A percentile compares a stretch with the other conserved stretches of the same genome.
Evolutionary conservation across 2,888 invertebrate genomes (phyloP).

Genomic region (Clostera curtula): DNA sequence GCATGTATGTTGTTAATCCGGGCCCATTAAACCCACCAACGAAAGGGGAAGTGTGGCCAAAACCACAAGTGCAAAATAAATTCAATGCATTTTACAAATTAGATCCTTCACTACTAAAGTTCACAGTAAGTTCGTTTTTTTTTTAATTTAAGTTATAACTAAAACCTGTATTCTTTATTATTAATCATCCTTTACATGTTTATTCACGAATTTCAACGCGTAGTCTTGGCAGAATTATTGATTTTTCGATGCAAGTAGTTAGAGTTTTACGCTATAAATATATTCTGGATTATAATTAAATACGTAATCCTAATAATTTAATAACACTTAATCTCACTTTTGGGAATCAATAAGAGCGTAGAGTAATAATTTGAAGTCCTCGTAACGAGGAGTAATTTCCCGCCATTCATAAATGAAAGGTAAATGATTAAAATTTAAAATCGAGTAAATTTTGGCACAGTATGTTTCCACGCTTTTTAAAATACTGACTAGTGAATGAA

Average conservation of each 20-base stretch:
- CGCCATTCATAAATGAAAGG: too few relatives aligned
- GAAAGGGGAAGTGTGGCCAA: slow-evolving; percentile 81
- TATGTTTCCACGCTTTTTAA: too few relatives aligned
- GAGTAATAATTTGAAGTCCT: too few relatives aligned
- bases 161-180: not conserved
- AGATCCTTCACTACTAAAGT: slow-evolving; percentile 60
- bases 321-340: not conserved
- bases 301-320: not conserved
- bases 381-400: too few relatives aligned
- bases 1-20: slow-evolving; percentile 24
- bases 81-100: slow-evolving; percentile 56
- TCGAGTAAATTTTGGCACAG: too few relatives aligned
- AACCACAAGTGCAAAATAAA: slow-evolving; percentile 71
- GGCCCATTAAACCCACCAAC: slow-evolving; percentile 30
- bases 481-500: too few relatives aligned
- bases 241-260: slow-evolving; percentile 14
- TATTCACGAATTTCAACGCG: not conserved
- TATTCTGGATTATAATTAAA: not conserved
- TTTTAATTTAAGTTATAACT: too few relatives aligned
- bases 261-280: not conserved
- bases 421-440: too few relatives aligned
- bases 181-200: not conserved
- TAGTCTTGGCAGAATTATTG: slow-evolving; percentile 22
- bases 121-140: slow-evolving; percentile 70
- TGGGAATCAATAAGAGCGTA: too few relatives aligned